Evolutionary conservation across 2,888 invertebrate genomes (phyloP).

Genomic region (Pycnomerus fuliginosus): DNA sequence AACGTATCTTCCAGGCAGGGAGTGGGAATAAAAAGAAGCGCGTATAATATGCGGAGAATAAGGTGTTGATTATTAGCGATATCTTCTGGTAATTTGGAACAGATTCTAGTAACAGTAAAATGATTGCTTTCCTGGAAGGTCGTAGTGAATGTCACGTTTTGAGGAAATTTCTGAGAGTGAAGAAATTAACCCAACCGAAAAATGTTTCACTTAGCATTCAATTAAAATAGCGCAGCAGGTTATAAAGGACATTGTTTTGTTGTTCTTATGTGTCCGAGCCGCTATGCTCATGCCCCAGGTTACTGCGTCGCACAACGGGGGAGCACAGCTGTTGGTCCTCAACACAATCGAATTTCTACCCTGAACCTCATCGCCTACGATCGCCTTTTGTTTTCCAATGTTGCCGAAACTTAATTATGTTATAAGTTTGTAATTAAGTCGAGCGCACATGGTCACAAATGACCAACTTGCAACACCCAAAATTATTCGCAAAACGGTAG

Average conservation of each 20-base stretch:
- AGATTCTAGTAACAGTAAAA: constrained; percentile 4
- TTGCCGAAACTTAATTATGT: constrained; percentile 31
- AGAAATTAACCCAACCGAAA: too few species aligned
- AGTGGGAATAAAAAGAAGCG: constrained; percentile 7
- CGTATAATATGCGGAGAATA: constrained; percentile 13
- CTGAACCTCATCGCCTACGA: constrained; percentile 37
- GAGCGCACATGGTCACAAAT: constrained; percentile 7
- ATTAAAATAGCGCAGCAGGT: constrained; percentile 44
- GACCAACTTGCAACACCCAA: too few species aligned
- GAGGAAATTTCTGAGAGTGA: too few species aligned
- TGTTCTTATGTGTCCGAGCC: constrained; percentile 40
- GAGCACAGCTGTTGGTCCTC: constrained; percentile 46
- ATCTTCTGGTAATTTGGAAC: too few species aligned
- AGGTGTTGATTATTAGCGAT: constrained; percentile 15
- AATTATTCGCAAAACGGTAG: too few species aligned
- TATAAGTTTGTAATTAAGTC: constrained; percentile 23
- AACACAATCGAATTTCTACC: constrained; percentile 43
- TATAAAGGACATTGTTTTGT: constrained; percentile 45
- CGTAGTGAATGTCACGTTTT: too few species aligned
- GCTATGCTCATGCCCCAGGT: constrained; percentile 40
- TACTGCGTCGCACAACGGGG: constrained; percentile 41
- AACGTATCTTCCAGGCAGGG: constrained; percentile 18
- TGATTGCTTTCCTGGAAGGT: constrained; percentile 12
- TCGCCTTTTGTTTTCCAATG: constrained; percentile 36
- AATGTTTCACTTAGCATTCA: constrained; percentile 31